Evolutionary conservation across 1,140 invertebrate species (phyloP).

Genomic region (Monomorium pharaonis): DNA sequence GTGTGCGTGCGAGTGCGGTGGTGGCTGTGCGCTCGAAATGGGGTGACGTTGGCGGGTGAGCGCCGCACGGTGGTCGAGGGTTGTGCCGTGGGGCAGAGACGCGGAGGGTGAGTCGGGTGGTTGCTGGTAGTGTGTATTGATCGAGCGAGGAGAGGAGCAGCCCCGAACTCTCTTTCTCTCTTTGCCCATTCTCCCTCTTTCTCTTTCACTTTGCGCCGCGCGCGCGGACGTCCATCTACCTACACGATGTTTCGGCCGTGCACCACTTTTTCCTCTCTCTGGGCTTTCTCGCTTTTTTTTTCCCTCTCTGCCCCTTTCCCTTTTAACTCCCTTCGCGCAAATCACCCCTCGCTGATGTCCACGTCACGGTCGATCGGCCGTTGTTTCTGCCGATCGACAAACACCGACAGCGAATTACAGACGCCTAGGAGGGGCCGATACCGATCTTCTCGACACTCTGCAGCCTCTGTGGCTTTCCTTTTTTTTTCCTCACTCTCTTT

Average conservation of each 20-base stretch:
- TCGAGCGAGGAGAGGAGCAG: conserved; percentile 73
- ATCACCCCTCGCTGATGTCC: neutral
- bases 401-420: conserved; percentile 46
- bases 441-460: conserved; percentile 10
- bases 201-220: conserved; percentile 48
- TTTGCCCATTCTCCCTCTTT: neutral
- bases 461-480: neutral
- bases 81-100: conserved; percentile 59
- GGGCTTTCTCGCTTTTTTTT: conserved; percentile 49
- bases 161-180: conserved; percentile 52
- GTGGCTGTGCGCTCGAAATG: conserved; percentile 66
- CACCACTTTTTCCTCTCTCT: conserved; percentile 64
- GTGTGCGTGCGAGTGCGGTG: neutral
- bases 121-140: conserved; percentile 79
- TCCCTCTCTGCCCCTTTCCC: neutral
- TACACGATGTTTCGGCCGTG: conserved; percentile 63
- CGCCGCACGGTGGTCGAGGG: conserved; percentile 64
- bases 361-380: neutral
- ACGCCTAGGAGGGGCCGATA: conserved; percentile 15
- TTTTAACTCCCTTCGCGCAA: conserved; percentile 14
- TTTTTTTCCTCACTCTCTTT: neutral
- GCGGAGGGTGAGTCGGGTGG: conserved; percentile 59
- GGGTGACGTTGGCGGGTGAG: conserved; percentile 52
- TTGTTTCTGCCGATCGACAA: conserved; percentile 55
- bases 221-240: conserved; percentile 70